A percentile compares a stretch with the other conserved stretches of the same genome.
phyloP scores from a whole-genome alignment of 2,113 vertebrate genomes.

The Neogobius melanostomus region DNA sequence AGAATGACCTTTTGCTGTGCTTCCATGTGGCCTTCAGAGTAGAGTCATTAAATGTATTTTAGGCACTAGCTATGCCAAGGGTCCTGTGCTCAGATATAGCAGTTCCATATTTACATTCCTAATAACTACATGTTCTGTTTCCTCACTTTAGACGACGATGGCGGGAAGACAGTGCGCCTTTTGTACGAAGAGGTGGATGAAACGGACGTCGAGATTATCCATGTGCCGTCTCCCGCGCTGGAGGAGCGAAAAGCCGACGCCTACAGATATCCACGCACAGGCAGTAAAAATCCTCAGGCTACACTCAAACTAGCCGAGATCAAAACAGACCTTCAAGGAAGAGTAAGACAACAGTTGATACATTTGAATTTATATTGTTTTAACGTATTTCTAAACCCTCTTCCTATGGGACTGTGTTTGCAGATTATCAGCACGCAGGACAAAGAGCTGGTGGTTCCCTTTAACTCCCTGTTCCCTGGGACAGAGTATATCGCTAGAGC shows the following conservation, averaged over 20 bases:
- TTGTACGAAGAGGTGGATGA: constrained; percentile 97
- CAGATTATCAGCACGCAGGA: constrained; percentile 86
- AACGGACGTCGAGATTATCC: constrained; percentile 94
- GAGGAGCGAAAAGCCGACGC: constrained; percentile 95
- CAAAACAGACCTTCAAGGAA: constrained; percentile 85
- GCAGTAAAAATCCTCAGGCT: constrained; percentile 95
- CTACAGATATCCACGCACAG: constrained; percentile 94
- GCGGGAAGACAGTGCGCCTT: constrained; percentile 83
- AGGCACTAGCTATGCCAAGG: no score
- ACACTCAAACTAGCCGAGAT: constrained; percentile 91
- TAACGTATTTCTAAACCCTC: constrained; percentile 4
- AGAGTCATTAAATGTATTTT: no score
- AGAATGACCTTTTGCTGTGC: no score
- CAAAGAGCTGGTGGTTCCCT: constrained; percentile 89
- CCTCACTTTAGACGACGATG: constrained; percentile 74
- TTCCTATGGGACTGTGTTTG: constrained; percentile 6
- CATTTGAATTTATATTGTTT: background rate
- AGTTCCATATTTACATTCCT: background rate
- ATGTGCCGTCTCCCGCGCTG: constrained; percentile 92
- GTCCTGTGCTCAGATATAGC: no score
- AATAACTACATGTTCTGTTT: background rate
- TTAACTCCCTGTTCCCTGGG: constrained; percentile 84
- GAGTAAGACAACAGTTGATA: constrained; percentile 68
- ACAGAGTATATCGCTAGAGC: constrained; percentile 94
- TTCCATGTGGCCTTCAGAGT: no score